Evolutionary conservation across 2,888 invertebrate species (phyloP).

Genomic region (Torymus texanus): DNA sequence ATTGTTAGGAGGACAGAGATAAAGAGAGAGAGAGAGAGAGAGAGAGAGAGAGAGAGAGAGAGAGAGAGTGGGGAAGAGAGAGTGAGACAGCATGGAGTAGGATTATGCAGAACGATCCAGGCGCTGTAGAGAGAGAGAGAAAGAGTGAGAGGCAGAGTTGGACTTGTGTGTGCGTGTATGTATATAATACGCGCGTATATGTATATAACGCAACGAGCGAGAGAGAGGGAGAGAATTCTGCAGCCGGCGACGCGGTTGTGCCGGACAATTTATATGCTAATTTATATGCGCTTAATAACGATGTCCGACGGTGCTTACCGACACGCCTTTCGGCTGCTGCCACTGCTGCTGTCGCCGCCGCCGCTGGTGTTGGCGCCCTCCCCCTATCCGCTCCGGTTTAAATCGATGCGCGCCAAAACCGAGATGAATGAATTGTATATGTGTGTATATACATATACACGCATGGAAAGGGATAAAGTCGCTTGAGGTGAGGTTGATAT

Average conservation of each 20-base stretch:
- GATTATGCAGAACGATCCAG: conserved; percentile 69
- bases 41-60: not conserved
- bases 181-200: not conserved
- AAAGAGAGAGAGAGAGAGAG: conserved; percentile 28
- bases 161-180: conserved; percentile 10
- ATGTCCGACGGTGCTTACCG: conserved; percentile 74
- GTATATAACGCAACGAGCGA: conserved; percentile 6
- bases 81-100: conserved; percentile 43
- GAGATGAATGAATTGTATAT: conserved; percentile 30
- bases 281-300: conserved; percentile 75
- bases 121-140: conserved; percentile 37
- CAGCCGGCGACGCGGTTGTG: conserved; percentile 59
- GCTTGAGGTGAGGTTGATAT: not conserved
- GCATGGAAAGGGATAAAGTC: not conserved
- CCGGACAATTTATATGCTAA: conserved; percentile 75
- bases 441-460: not conserved
- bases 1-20: conserved; percentile 29
- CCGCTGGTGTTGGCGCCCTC: conserved; percentile 23
- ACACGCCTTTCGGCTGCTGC: conserved; percentile 71
- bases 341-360: conserved; percentile 54
- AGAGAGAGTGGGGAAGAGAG: not conserved
- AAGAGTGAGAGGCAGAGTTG: conserved; percentile 54
- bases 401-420: conserved; percentile 65
- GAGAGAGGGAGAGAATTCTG: conserved; percentile 12
- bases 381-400: conserved; percentile 58